Evolutionary conservation across 92 coral and sea anemone genomes (phyloP), one percentile per base, ranked within the genome.

Genomic region (Porites lobata): DNA sequence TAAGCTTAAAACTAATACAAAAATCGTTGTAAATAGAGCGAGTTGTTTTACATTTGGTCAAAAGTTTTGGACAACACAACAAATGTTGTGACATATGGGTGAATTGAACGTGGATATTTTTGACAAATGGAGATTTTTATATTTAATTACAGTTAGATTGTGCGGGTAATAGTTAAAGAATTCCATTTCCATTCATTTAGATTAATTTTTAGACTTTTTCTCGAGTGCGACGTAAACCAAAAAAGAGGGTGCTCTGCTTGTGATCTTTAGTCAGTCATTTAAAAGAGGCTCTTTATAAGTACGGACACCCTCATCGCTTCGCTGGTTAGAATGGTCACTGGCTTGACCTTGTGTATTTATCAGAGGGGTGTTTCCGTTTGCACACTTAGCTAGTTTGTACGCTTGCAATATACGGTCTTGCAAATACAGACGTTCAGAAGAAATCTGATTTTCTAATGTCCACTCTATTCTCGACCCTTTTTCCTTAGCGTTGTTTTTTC

Each of bases 101-200:
- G 9, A 17, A 77, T 22, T 58, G 53, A 32, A 52, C 4, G 68
- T 18, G 80, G 80, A 4, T 76, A 57, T 77, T 77, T 77, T 38
- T 59, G 53, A 26, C n/a, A 6, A n/a, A 26, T 17, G 50, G 22
- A 59, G 51, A 59, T 29, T 59, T 77, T 77, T 56, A 57, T 54
- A 75, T 54, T 12, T 13, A 54, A 43, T 9, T 6, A 11, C 24
- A 2, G 54, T 58, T 59, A 9, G 3, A 54, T 54, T 7, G 54
- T 26, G 26, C 17, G 59, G 15, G 29, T 24, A 19, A 76, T 2
- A 24, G n/a, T 7, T 76, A 26, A 3, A 29, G 9, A 9, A 59
- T 26, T 57, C 38, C 3, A 10, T 77, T 7, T 14, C 21, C 9
- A 56, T 14, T 10, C 61, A 14, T 14, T 6, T 10, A 10, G 61